Conservation (phyloP, 2,888 invertebrate species). For the Teleogryllus oceanicus region DNA sequence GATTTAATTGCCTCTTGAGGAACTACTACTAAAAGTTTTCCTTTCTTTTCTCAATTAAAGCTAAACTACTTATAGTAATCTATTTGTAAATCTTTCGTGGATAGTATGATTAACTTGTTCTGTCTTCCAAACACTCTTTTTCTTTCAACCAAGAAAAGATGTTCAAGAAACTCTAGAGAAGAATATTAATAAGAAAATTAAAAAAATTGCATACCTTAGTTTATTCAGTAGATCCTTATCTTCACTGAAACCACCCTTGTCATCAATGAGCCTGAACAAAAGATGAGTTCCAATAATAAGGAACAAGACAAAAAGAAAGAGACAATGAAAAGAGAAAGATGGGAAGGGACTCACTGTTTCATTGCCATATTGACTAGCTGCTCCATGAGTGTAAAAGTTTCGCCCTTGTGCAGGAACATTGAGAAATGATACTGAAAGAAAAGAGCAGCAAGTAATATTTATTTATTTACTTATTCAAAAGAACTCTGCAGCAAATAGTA, state of each 20-base stretch:
- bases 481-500: too few relatives aligned
- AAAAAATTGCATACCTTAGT: conserved; percentile 56
- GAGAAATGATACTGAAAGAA: conserved; percentile 76
- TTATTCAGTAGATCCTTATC: conserved; percentile 82
- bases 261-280: conserved; percentile 75
- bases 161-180: too few relatives aligned
- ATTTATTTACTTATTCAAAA: too few relatives aligned
- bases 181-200: conserved; percentile 20
- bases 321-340: conserved; percentile 32
- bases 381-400: conserved; percentile 88
- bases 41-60: not conserved
- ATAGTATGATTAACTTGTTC: too few relatives aligned
- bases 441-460: conserved; percentile 25
- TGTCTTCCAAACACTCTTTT: too few relatives aligned
- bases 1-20: too few relatives aligned
- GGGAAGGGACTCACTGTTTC: conserved; percentile 64
- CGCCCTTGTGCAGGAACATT: conserved; percentile 81
- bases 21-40: conserved; percentile 6
- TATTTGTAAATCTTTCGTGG: too few relatives aligned
- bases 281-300: conserved; percentile 30
- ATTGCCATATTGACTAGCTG: conserved; percentile 96
- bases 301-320: not conserved
- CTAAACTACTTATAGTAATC: too few relatives aligned
- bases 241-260: conserved; percentile 85
- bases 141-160: too few relatives aligned